A percentile compares a stretch with the other conserved stretches of the same genome.
Evolutionary conservation across 2,888 invertebrate species (phyloP).

Genomic region (Cephalotes varians): DNA sequence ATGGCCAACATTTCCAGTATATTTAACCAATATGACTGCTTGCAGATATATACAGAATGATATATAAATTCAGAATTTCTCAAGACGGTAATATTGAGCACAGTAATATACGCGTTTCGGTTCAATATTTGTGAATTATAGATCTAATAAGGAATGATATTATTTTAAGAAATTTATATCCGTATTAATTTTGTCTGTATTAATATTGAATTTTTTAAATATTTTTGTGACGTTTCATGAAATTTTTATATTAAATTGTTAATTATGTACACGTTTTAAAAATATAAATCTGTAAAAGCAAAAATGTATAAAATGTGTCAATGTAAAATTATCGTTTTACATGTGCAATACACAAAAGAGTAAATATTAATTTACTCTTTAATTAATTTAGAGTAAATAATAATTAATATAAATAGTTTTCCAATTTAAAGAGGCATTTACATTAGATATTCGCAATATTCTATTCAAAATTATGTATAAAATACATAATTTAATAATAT

Average conservation of each 20-base stretch:
- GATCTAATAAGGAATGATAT: neutral
- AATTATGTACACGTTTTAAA: neutral
- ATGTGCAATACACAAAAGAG: neutral
- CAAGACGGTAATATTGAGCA: neutral
- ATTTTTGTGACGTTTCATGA: neutral
- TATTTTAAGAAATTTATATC: neutral
- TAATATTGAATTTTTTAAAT: too few relatives aligned
- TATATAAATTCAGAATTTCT: neutral
- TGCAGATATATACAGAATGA: neutral
- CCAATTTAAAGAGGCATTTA: neutral
- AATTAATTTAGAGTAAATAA: too few relatives aligned
- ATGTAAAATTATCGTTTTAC: neutral
- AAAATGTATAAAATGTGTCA: neutral
- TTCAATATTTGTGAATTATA: neutral
- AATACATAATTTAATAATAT: too few relatives aligned
- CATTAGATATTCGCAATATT: neutral
- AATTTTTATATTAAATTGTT: neutral
- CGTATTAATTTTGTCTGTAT: neutral
- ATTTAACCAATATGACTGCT: conserved; percentile 52
- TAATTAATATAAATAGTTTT: neutral
- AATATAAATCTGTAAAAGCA: neutral
- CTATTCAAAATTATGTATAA: neutral
- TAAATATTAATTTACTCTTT: neutral
- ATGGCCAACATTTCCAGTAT: conserved; percentile 77
- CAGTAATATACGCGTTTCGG: neutral